phyloP scores from a whole-genome alignment of 1,140 invertebrate species.

The Delia radicum region DNA sequence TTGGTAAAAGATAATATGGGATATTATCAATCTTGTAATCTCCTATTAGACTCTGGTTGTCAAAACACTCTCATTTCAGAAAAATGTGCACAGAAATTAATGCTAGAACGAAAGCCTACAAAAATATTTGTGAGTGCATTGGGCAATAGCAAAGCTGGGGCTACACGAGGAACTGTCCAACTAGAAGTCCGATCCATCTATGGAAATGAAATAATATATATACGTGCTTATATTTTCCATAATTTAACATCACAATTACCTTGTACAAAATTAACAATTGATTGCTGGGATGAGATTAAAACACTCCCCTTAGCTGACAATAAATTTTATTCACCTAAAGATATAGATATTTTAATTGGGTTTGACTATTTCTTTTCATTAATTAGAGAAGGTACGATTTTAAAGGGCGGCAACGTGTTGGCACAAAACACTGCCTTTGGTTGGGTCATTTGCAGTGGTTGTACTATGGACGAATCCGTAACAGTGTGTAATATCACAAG shows the following conservation, averaged over 20 bases:
- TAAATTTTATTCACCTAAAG: too few species aligned
- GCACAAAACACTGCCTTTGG: neutral
- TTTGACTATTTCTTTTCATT: neutral
- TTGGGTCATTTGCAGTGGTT: neutral
- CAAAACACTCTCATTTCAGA: neutral
- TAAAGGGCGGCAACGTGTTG: neutral
- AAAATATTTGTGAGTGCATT: neutral
- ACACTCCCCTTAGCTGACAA: neutral
- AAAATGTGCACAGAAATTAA: neutral
- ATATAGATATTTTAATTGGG: neutral
- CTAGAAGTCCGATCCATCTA: neutral
- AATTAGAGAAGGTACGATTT: neutral
- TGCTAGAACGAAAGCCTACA: neutral
- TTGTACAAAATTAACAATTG: neutral
- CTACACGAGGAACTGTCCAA: neutral
- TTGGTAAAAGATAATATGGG: too few species aligned
- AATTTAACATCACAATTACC: slow-evolving; percentile 16
- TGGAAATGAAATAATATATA: neutral
- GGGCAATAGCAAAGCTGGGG: neutral
- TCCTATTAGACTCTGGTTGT: too few species aligned
- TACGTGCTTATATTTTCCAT: neutral
- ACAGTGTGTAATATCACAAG: neutral
- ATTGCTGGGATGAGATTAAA: neutral
- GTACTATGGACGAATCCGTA: neutral
- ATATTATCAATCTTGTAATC: too few species aligned